A percentile compares a stretch with the other conserved stretches of the same genome.
Conservation (phyloP, 2,113 vertebrate genomes). For the Pelmatolapia mariae region DNA sequence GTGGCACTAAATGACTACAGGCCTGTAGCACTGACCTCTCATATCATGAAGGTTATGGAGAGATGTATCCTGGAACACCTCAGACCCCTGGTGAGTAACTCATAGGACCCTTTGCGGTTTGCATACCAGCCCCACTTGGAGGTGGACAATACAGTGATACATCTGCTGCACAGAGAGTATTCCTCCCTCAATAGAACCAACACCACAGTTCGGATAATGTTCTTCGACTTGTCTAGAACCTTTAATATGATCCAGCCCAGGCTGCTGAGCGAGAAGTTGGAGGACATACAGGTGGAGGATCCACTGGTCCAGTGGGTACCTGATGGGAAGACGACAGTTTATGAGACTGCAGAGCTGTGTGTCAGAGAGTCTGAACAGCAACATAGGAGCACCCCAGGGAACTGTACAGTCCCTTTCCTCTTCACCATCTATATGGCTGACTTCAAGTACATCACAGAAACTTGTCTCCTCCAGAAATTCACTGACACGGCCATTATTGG, state of each 20-base stretch:
- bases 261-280: not conserved
- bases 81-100: not conserved
- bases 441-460: not conserved
- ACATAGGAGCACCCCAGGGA: not conserved
- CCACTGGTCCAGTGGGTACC: not conserved
- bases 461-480: not conserved
- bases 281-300: not conserved
- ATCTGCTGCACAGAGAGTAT: not conserved
- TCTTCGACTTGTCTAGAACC: not conserved
- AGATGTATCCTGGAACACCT: not conserved
- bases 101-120: not conserved
- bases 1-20: not conserved
- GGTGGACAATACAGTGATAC: not conserved
- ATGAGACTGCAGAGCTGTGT: not conserved
- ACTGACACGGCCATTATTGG: not conserved
- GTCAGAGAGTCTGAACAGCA: not conserved
- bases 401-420: not conserved
- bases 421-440: not conserved
- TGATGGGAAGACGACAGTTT: not conserved
- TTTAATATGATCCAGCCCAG: not conserved
- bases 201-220: not conserved
- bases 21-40: not conserved
- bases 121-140: not conserved
- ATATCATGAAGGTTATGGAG: not conserved
- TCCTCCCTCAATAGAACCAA: not conserved